Base-by-base conservation (phyloP, 2,888 invertebrate species). In the Anagyrus pseudococci region DNA sequence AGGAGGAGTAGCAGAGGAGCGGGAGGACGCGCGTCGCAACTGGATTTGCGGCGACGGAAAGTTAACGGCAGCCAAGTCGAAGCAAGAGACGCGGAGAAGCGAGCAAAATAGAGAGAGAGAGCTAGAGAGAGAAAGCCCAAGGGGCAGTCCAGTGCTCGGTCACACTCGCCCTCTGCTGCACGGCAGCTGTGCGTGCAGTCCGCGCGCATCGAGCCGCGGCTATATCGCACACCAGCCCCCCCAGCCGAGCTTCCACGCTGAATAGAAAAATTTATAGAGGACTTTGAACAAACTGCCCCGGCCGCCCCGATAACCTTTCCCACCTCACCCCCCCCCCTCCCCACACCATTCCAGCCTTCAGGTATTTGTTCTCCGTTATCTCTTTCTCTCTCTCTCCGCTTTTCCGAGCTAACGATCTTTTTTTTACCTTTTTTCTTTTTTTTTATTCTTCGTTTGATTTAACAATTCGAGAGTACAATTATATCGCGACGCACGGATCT, bases 1-100 rank as follows among this genome's bases (percentile, higher is more conserved):
- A 29, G 6, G n/a, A n/a, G 37, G 44, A 15, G 22, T 8, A 44
- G 44, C 44, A 2, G 44, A 8, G 47, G 7, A 46, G 23, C 15
- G 20, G 6, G 55, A 46, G 33, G 33, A 48, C 22, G 8, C 20
- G 29, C 60, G 25, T 17, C 13, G 26, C 47, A 63, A 63, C 62
- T 58, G 48, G 58, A 63, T 63, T 63, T 58, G 49, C 58, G 62
- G 54, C 20, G 54, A 49, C 54, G 47, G 29, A 63, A 63, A 63
- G 62, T 63, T 63, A 54, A 37, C 44, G 19, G 44, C 43, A 54
- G 53, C 49, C 53, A 56, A 62, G 53, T n/a, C n/a, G n/a, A n/a
- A n/a, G n/a, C n/a, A n/a, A n/a, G n/a, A n/a, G n/a, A n/a, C n/a
- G n/a, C n/a, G n/a, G n/a, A n/a, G n/a, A 48, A 26, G 15, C 13